Conservation (phyloP, 2,113 vertebrate species). For the Forbesichthys papilliferus region DNA sequence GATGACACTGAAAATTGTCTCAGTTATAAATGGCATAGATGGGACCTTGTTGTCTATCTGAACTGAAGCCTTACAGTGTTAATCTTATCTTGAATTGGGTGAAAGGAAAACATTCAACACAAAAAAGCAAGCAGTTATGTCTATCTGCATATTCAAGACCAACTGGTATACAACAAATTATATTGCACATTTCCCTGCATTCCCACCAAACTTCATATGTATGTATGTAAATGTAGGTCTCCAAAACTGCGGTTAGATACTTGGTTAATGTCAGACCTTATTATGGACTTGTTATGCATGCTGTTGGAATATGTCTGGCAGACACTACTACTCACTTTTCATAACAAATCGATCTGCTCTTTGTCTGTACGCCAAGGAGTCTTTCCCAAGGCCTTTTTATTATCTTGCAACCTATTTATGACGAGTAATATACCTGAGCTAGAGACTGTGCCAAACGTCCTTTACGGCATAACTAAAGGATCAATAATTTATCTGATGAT, state of each 20-base stretch:
- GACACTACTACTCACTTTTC: conserved; percentile 41
- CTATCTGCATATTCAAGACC: no score
- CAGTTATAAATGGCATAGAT: conserved; percentile 9
- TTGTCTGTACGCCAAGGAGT: conserved; percentile 32
- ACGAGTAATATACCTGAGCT: conserved; percentile 24
- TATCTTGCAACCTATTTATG: conserved; percentile 33
- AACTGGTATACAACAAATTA: no score
- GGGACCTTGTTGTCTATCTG: no score
- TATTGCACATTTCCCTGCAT: no score
- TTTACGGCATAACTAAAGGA: conserved; percentile 23
- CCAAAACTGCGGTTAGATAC: no score
- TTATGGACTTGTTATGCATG: conserved; percentile 35
- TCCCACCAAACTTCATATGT: no score
- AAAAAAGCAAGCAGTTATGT: no score
- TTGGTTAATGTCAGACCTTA: conserved; percentile 10
- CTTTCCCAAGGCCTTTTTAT: conserved; percentile 27
- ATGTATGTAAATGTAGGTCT: no score
- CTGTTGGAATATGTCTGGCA: conserved; percentile 16
- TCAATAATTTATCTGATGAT: conserved; percentile 20
- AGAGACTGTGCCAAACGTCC: conserved; percentile 16
- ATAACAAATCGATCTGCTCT: conserved; percentile 35
- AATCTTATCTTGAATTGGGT: no score
- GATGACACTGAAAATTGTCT: neutral
- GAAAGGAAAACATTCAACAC: no score
- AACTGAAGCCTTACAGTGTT: no score